Evolutionary conservation across 2,797 vertebrate species (phyloP).

Genomic region (Catharus ustulatus): DNA sequence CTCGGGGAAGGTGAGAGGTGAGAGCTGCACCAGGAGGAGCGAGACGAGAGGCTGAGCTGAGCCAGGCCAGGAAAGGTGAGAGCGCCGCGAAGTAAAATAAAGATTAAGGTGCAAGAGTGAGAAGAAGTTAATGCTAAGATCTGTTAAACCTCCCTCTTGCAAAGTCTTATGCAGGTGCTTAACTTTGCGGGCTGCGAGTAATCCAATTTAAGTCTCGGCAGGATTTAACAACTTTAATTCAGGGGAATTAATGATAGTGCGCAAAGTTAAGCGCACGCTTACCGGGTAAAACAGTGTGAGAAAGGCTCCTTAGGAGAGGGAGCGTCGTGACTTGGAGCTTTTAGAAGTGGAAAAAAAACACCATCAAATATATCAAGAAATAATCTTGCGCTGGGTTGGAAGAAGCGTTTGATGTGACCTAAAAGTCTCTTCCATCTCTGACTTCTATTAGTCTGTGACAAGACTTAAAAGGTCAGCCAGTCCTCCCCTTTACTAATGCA

Average conservation of each 20-base stretch:
- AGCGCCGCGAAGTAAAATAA: neutral
- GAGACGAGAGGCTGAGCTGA: neutral
- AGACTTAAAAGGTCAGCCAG: slow-evolving; percentile 62
- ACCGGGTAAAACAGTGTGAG: slow-evolving; percentile 12
- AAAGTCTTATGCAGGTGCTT: slow-evolving; percentile 59
- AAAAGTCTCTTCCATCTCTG: slow-evolving; percentile 54
- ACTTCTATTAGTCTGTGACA: slow-evolving; percentile 68
- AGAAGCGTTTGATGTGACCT: slow-evolving; percentile 58
- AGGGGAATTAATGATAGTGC: slow-evolving; percentile 49
- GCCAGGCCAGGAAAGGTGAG: slow-evolving; percentile 18
- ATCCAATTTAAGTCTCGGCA: slow-evolving; percentile 59
- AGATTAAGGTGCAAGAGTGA: slow-evolving; percentile 56
- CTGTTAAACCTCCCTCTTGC: slow-evolving; percentile 60
- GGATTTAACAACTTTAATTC: slow-evolving; percentile 53
- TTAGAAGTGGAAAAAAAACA: slow-evolving; percentile 10
- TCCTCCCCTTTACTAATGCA: slow-evolving; percentile 60
- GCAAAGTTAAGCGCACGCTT: slow-evolving; percentile 52
- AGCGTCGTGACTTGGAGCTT: slow-evolving; percentile 28
- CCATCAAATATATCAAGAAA: slow-evolving; percentile 37
- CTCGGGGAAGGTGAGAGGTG: neutral
- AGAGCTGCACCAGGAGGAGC: neutral
- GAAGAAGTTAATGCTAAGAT: slow-evolving; percentile 54
- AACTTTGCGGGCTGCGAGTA: slow-evolving; percentile 62
- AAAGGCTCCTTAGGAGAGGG: neutral
- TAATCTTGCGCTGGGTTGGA: slow-evolving; percentile 33